Base-by-base conservation (phyloP, 2,888 invertebrate species). In the Drosophila silvestris region DNA sequence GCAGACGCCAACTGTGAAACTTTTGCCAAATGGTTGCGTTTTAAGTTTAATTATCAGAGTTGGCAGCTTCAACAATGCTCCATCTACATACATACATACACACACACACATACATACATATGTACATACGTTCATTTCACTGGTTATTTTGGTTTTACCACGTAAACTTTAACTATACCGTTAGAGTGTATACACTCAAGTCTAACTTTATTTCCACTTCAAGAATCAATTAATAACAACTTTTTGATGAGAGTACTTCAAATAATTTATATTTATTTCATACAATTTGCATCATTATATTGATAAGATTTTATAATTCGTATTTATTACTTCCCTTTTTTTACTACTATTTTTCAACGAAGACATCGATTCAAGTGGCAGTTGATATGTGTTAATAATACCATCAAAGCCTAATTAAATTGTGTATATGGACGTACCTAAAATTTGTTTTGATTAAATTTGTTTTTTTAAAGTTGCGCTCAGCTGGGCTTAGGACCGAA, bases 31-130 rank as follows among this genome's bases (percentile, higher is more conserved):
- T 79, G 82, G 65, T 60, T 74, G 69, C 67, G 64, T 77, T 81
- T 81, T 80, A 74, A 79, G 69, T 81, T 81, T 81, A 81, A 81
- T 82, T 81, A 81, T 68, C 71, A 52, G 50, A 59, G 65, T 53
- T 37, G 30, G 16, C 35, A 59, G 12, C 53, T 41, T 19, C 47
- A 58, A 56, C 12, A 62, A 39, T 33, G 28, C 35, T 33, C n/a
- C 19, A 28, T 32, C 39, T 16, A 47, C n/a, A 44, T 12, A n/a
- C 41, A 41, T 1, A n/a, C n/a, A 41, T 1, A 37, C 37, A 44
- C 44, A 44, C 10, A 10, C 44, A 44, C 0, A 22, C 22, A 44
- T 2, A 22, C 14, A 47, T 16, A 47, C 22, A 47, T 22, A 22
- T 14, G 14, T 4, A 22, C 14, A 44, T 16, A 22, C 22, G 12